These are phyloP conservation scores for Diarsia mendica DNA, from an alignment of 2,888 invertebrate genomes.

Conservation along the genomic window DNA sequence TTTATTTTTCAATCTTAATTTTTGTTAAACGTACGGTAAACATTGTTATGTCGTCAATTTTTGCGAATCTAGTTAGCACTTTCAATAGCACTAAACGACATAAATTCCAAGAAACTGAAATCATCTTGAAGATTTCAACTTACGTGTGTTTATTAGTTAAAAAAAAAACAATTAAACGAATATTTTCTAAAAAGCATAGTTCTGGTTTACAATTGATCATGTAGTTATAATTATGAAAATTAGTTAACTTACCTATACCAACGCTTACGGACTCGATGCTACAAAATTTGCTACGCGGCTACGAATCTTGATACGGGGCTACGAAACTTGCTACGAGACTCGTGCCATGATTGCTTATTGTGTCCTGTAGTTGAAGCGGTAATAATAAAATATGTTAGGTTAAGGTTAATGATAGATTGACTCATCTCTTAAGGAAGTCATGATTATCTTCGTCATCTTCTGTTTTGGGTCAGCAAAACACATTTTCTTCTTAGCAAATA, in stretches of 20 bases:
- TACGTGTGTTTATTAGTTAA: too few relatives aligned
- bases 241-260: constrained; percentile 15
- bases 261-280: constrained; percentile 11
- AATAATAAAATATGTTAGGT: constrained; percentile 10
- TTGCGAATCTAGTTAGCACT: background rate
- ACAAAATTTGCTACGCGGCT: constrained; percentile 14
- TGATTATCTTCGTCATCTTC: background rate
- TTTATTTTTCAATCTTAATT: background rate
- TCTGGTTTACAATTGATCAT: background rate
- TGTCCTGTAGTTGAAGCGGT: constrained; percentile 2
- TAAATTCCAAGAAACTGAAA: background rate
- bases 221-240: constrained; percentile 10
- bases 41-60: background rate
- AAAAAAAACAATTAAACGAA: background rate
- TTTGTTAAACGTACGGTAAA: background rate
- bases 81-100: background rate
- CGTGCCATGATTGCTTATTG: constrained; percentile 16
- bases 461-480: too few relatives aligned
- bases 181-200: background rate
- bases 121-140: too few relatives aligned
- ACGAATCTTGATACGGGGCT: constrained; percentile 31
- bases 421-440: constrained; percentile 11
- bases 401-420: constrained; percentile 1
- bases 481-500: background rate
- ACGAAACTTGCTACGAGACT: constrained; percentile 25